Conservation (phyloP, 1,140 invertebrate genomes). For the Ceratosolen solmsi region DNA sequence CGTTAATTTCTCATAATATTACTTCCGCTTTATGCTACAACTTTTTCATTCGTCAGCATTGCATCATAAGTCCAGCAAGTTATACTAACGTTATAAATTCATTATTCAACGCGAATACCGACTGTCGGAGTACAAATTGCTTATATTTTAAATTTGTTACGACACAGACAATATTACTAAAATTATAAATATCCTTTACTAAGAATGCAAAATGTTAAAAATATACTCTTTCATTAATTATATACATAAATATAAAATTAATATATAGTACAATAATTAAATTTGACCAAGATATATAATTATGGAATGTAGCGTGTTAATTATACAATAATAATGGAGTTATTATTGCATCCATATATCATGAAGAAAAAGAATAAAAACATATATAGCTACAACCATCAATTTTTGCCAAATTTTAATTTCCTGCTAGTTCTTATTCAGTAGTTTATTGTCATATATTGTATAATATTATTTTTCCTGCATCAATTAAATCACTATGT, state of each 20-base stretch:
- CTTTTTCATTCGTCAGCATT: slow-evolving; percentile 1
- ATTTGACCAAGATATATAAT: slow-evolving; percentile 4
- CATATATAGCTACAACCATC: no score
- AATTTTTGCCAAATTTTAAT: no score
- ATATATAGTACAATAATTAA: neutral
- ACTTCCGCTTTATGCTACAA: slow-evolving; percentile 28
- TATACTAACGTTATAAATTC: slow-evolving; percentile 62
- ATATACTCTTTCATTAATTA: slow-evolving; percentile 8
- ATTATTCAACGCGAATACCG: slow-evolving; percentile 65
- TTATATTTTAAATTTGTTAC: slow-evolving; percentile 36
- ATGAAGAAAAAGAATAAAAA: no score
- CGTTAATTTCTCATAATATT: slow-evolving; percentile 67
- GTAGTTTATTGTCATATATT: no score
- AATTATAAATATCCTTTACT: slow-evolving; percentile 36
- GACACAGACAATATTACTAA: slow-evolving; percentile 30
- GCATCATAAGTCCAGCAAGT: slow-evolving; percentile 58
- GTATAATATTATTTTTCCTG: no score
- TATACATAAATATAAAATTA: neutral
- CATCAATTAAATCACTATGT: no score
- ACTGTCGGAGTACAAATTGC: neutral
- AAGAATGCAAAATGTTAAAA: slow-evolving; percentile 10
- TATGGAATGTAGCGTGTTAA: neutral
- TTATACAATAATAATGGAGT: neutral
- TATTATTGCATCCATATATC: neutral
- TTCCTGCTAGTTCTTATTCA: no score